phyloP scores from a whole-genome alignment of 2,113 vertebrate genomes.

The Grammomys surdaster region DNA sequence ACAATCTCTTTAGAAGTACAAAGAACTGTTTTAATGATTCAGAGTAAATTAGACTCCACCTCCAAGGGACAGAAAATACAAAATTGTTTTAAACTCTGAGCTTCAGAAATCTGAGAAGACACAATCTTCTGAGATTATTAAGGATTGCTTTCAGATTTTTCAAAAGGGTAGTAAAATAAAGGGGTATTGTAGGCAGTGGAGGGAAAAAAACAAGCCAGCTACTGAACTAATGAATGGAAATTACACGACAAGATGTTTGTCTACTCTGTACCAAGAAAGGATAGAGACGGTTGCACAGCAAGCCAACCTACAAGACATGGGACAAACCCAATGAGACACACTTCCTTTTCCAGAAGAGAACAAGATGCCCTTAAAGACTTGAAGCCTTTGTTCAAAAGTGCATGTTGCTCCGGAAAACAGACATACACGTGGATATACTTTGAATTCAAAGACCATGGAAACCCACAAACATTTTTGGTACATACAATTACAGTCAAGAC shows the following conservation, averaged over 20 bases:
- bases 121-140: background rate
- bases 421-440: background rate
- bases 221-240: background rate
- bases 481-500: conserved; percentile 59
- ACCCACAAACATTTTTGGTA: background rate
- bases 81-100: background rate
- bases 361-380: background rate
- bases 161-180: conserved; percentile 22
- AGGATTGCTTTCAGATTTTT: conserved; percentile 32
- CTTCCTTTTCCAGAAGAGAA: background rate
- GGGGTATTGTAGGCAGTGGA: background rate
- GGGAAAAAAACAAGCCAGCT: background rate
- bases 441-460: conserved; percentile 11
- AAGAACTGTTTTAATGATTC: background rate
- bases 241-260: background rate
- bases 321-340: background rate
- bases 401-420: background rate
- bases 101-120: background rate
- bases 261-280: background rate
- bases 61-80: conserved; percentile 6
- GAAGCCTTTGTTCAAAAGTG: background rate
- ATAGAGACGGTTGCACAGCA: background rate
- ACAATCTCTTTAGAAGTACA: background rate
- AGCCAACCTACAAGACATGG: background rate
- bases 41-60: background rate